Evolutionary conservation across 2,888 invertebrate species (phyloP).

Genomic region (Tetramorium bicarinatum): DNA sequence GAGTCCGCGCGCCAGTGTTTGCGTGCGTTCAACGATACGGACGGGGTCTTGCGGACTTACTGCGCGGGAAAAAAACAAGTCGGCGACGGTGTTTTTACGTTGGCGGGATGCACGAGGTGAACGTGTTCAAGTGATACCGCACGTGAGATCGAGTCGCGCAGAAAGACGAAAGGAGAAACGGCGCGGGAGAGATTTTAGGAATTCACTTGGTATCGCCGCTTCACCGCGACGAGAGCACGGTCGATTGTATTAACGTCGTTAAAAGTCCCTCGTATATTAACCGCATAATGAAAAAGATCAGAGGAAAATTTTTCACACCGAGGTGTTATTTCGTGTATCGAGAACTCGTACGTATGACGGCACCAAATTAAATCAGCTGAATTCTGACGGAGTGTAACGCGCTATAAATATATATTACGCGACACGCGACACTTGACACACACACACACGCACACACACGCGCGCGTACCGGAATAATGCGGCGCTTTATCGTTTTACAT

Average conservation of each 20-base stretch:
- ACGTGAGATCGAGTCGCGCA: not conserved
- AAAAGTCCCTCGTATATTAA: not conserved
- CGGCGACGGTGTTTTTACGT: not conserved
- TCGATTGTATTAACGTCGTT: not conserved
- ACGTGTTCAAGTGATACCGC: not conserved
- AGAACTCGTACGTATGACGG: not conserved
- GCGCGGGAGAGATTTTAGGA: not conserved
- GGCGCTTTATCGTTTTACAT: conserved; percentile 15
- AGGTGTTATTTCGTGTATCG: not conserved
- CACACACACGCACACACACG: not conserved
- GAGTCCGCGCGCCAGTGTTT: not conserved
- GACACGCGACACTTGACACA: conserved; percentile 5
- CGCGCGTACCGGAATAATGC: not conserved
- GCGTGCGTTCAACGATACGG: not conserved
- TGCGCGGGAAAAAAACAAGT: not conserved
- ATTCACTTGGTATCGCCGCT: not conserved
- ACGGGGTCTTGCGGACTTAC: not conserved
- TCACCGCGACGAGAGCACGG: too few species aligned
- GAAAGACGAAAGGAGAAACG: not conserved
- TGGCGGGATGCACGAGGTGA: not conserved
- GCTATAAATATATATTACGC: conserved; percentile 15
- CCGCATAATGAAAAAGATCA: not conserved
- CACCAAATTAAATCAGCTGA: conserved; percentile 14
- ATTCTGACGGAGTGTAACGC: conserved; percentile 9
- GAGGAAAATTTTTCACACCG: not conserved